Base-by-base conservation (phyloP, 2,888 invertebrate genomes). In the Drosophila anomelani region DNA sequence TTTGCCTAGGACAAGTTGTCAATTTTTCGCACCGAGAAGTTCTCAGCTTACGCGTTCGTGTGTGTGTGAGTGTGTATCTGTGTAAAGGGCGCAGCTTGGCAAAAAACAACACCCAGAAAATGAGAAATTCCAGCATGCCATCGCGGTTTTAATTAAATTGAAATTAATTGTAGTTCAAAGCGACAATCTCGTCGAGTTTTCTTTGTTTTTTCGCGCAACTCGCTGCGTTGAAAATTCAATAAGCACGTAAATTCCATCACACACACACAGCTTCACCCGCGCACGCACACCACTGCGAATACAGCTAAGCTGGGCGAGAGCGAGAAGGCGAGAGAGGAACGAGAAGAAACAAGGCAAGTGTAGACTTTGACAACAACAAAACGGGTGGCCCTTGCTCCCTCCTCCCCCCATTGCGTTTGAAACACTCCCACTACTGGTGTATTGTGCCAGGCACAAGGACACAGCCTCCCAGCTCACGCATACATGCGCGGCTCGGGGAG, bases 371-470 rank as follows among this genome's bases (percentile, higher is more conserved):
- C 83, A 86, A 87, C 83, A 81, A 64, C 51, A 80, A 78, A 85
- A 58, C 73, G 85, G 81, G 78, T 83, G 79, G 81, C 58, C 76
- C 51, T 64, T 74, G 75, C 59, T 58, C 32, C 47, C 34, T 39
- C 51, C 36, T 34, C 44, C 51, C 20, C 32, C 43, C n/a, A 32
- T 38, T 38, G 38, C 32, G 38, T 47, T 59, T 56, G 17, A 23
- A 46, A 38, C 66, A 26, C 32, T 46, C 32, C 53, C 34, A 26
- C 55, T 53, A 26, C 41, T 53, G 47, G 67, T 69, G 51, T 67
- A 74, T 88, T 88, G 82, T 79, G 90, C 78, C 80, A 85, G 83
- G 89, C 78, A 79, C 89, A 88, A 88, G 88, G 88, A 88, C 79
- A 66, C 59, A 63, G 47, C 63, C 63, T 47, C 57, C 32, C 72